Evolutionary conservation across 2,113 vertebrate species (phyloP).

Genomic region (Lophius piscatorius): DNA sequence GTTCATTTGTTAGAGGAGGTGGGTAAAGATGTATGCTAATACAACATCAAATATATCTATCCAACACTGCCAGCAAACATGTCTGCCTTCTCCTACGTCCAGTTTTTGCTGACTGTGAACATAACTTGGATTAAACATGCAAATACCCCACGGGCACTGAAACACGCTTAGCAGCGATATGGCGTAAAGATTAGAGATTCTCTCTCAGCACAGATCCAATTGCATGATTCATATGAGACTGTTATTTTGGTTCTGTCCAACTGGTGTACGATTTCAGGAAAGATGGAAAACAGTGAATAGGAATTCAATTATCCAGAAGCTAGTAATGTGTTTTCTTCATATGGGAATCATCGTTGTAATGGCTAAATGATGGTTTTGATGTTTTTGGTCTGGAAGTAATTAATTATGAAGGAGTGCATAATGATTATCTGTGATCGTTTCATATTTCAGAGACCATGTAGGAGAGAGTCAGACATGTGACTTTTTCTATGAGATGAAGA

Average conservation of each 20-base stretch:
- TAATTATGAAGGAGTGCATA: slow-evolving; percentile 39
- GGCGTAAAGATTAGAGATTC: slow-evolving; percentile 34
- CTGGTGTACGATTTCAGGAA: slow-evolving; percentile 28
- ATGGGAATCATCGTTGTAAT: slow-evolving; percentile 24
- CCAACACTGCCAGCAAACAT: slow-evolving; percentile 71
- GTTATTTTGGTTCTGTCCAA: slow-evolving; percentile 49
- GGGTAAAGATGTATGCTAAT: slow-evolving; percentile 13
- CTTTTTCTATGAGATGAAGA: slow-evolving; percentile 38
- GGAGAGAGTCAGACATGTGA: slow-evolving; percentile 28
- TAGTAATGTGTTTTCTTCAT: slow-evolving; percentile 22
- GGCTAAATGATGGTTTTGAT: slow-evolving; percentile 35
- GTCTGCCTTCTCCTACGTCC: slow-evolving; percentile 28
- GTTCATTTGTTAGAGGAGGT: slow-evolving; percentile 9
- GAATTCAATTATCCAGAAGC: slow-evolving; percentile 4
- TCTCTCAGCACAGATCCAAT: slow-evolving; percentile 24
- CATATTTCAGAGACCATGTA: slow-evolving; percentile 12
- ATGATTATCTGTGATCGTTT: slow-evolving; percentile 40
- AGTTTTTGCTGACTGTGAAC: slow-evolving; percentile 27
- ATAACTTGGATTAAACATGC: slow-evolving; percentile 36
- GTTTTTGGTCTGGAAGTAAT: slow-evolving; percentile 43
- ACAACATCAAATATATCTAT: slow-evolving; percentile 47
- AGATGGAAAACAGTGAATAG: neutral
- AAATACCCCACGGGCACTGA: slow-evolving; percentile 29
- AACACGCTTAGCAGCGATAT: slow-evolving; percentile 38
- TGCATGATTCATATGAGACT: slow-evolving; percentile 4